Percentiles rank a stretch among this genome's conserved stretches.
These are phyloP conservation scores for Mallotus villosus DNA, from an alignment of 2,797 vertebrate species.

Conservation along the genomic window DNA sequence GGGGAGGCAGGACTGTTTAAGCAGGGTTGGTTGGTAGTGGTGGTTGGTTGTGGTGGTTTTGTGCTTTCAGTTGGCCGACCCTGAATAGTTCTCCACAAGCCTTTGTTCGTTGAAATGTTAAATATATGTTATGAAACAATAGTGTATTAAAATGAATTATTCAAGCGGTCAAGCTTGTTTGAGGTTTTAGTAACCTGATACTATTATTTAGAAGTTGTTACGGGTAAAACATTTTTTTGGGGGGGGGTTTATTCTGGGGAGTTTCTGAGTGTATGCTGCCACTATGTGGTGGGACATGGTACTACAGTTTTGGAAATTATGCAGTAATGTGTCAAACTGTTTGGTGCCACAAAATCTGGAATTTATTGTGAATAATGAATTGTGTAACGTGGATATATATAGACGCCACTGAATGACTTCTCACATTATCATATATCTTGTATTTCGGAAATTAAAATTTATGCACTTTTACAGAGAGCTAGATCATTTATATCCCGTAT, in stretches of 20 bases:
- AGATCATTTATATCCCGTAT: slow-evolving; percentile 66
- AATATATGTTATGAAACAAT: too few relatives aligned
- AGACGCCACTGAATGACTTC: slow-evolving; percentile 50
- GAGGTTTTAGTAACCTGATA: neutral
- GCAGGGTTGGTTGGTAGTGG: too few relatives aligned
- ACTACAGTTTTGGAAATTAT: slow-evolving; percentile 19
- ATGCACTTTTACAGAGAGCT: slow-evolving; percentile 59
- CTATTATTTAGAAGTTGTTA: neutral
- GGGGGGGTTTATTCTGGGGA: neutral
- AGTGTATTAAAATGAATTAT: neutral
- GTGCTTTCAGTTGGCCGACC: too few relatives aligned
- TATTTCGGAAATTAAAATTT: slow-evolving; percentile 69
- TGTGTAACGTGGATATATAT: slow-evolving; percentile 48
- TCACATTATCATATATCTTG: slow-evolving; percentile 59
- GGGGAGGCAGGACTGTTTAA: too few relatives aligned
- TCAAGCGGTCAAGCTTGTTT: neutral
- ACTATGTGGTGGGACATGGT: slow-evolving; percentile 59
- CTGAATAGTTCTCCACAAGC: too few relatives aligned
- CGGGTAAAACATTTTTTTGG: neutral
- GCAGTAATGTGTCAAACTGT: neutral
- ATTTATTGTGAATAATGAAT: slow-evolving; percentile 57
- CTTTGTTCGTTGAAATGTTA: neutral
- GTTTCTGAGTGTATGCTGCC: slow-evolving; percentile 56
- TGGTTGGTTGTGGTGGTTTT: too few relatives aligned
- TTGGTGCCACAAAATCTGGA: slow-evolving; percentile 27